Base-by-base conservation (phyloP, 2,888 invertebrate species). In the Autographa gamma region DNA sequence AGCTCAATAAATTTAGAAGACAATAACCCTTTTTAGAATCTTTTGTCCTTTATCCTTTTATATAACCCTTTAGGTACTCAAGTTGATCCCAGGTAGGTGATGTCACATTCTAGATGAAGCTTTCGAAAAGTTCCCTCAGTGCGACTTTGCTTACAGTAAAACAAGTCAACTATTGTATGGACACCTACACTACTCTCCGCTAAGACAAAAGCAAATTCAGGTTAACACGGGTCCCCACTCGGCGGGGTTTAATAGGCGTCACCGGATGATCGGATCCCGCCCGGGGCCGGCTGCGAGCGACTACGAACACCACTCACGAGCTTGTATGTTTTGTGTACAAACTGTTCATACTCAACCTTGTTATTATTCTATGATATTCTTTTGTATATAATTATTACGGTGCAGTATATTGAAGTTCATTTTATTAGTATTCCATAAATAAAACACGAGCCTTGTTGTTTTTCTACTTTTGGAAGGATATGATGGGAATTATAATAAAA, bases 221-320 rank as follows among this genome's bases (percentile, higher is more conserved):
- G 86, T 87, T 88, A 88, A 92, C 92, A 92, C 82, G 90, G 81
- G 84, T 89, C 87, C 79, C 86, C 91, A 92, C 91, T 92, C 87
- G 82, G 73, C 77, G 74, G 76, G 82, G 82, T 76, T 82, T 82
- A 84, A 86, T 85, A 80, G 76, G 64, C 74, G 74, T 75, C 74
- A 68, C 69, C 80, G 77, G 80, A 77, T 88, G 86, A 91, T 87
- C 89, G 81, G 89, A 89, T 89, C 83, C 74, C 76, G 77, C 76
- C 74, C 73, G 72, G 64, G 74, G 76, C 74, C 64, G 65, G 58
- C 69, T 77, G 64, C 73, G 64, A 71, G 48, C 71, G 58, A 83
- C 85, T 71, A 63, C 82, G 67, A 79, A 82, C 75, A 74, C 73
- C 81, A 84, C 85, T 86, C 77, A 69, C 60, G 60, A 68, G 19